Evolutionary conservation across 2,797 vertebrate species (phyloP).

Genomic region (Thripadectes ignobilis): DNA sequence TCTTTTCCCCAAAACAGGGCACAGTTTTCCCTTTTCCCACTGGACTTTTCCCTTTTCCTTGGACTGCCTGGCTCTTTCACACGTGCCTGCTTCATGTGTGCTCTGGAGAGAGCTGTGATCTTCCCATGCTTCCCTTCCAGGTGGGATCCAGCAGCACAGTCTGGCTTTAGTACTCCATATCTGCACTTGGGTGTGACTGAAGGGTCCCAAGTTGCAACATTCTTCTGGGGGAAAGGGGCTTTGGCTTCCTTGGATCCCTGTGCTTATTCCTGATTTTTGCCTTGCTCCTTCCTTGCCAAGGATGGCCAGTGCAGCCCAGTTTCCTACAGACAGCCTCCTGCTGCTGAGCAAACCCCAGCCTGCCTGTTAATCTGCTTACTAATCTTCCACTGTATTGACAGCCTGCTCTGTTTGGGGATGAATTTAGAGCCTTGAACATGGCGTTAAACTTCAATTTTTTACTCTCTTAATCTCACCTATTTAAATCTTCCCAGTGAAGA

Average conservation of each 20-base stretch:
- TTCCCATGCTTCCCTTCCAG: neutral
- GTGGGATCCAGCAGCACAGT: neutral
- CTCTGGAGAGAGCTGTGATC: neutral
- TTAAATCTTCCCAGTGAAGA: neutral
- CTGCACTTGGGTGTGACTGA: neutral
- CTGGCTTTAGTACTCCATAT: fast-evolving
- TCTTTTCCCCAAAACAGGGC: neutral
- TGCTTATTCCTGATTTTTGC: neutral
- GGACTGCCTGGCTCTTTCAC: neutral
- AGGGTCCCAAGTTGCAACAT: neutral
- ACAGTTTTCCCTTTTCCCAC: neutral
- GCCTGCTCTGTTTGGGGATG: neutral
- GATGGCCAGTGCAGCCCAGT: neutral
- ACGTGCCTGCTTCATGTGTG: fast-evolving
- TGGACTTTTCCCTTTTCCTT: neutral
- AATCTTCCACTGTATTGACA: neutral
- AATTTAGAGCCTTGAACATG: neutral
- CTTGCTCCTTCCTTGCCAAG: neutral
- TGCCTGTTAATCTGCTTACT: neutral
- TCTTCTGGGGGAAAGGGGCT: neutral
- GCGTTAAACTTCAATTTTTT: neutral
- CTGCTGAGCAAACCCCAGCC: neutral
- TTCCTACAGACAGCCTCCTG: neutral
- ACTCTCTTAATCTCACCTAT: neutral
- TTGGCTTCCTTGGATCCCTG: neutral